Evolutionary conservation across 2,888 invertebrate species (phyloP), one percentile per base, ranked within the genome.

Genomic region (Agrotis ipsilon): DNA sequence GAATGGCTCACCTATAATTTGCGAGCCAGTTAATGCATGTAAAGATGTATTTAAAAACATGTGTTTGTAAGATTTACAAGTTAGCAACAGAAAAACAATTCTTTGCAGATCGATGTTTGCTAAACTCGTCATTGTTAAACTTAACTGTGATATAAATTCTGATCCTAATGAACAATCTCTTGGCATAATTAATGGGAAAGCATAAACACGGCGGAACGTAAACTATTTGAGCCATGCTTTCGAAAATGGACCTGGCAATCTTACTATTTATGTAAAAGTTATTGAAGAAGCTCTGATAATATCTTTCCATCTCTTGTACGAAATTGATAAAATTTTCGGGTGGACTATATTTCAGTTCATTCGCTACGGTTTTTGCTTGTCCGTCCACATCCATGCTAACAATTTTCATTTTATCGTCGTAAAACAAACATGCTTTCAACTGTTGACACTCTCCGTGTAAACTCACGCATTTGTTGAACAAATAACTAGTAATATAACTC

Each of bases 101-200:
- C n/a, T 72, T 81, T 2, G 55, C 13, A 19, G 64, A 62, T 7
- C 76, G 59, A 55, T 66, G 63, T 54, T 71, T 78, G 16, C 24
- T 64, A 21, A 71, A 76, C 43, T 71, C 77, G 27, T 78, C 66
- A 51, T 79, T 79, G 55, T 79, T 81, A 65, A 14, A 51, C 72
- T 81, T 79, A 0, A 79, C 45, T 39, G 72, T 77, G 4, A 81
- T 64, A 21, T 54, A 78, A 72, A 78, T 81, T 65, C 78, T 67
- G 11, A 77, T 72, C 27, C 78, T 77, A 18, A 78, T 72, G 11
- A 59, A 79, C 3, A 79, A n/a, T 51, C 61, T 77, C 62, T 81
- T 81, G 5, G 61, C 60, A 14, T 79, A 79, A 19, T 48, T 65
- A 14, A 62, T 48, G 48, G 78, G 78, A n/a, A 81, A 79, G 55